phyloP scores from a whole-genome alignment of 2,888 invertebrate species.

The Dyspetes luteomarginatus region DNA sequence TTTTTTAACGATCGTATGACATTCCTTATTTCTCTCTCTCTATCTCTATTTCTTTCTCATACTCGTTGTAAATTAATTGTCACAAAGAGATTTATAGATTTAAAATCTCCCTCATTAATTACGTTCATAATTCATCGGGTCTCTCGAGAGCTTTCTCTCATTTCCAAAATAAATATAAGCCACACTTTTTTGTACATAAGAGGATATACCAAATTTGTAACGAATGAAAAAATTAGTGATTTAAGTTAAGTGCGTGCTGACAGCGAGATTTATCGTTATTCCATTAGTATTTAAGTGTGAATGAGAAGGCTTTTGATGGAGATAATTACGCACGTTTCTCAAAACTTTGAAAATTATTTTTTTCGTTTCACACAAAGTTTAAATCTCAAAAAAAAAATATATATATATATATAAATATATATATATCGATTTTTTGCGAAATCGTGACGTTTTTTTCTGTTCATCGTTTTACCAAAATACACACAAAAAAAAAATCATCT shows the following conservation, averaged over 20 bases:
- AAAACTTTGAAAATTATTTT: too few species aligned
- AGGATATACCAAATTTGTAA: slow-evolving; percentile 77
- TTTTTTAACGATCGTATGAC: slow-evolving; percentile 22
- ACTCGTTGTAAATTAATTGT: slow-evolving; percentile 59
- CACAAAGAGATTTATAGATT: slow-evolving; percentile 28
- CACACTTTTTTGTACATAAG: slow-evolving; percentile 70
- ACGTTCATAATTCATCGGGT: slow-evolving; percentile 41
- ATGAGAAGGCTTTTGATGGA: slow-evolving; percentile 36
- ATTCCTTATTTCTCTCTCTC: slow-evolving; percentile 30
- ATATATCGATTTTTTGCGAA: background rate
- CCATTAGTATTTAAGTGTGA: slow-evolving; percentile 67
- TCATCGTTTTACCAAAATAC: background rate
- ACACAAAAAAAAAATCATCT: slow-evolving; percentile 33
- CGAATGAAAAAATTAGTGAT: slow-evolving; percentile 68
- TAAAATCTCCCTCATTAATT: background rate
- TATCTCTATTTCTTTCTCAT: background rate
- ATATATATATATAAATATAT: background rate
- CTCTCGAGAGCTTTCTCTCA: slow-evolving; percentile 49
- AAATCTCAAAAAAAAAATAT: background rate
- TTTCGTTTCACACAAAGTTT: too few species aligned
- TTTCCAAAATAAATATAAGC: slow-evolving; percentile 48
- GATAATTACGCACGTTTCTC: background rate
- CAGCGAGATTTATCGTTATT: slow-evolving; percentile 71
- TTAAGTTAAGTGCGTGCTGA: slow-evolving; percentile 68
- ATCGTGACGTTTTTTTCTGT: background rate